These are phyloP conservation scores for Drosophila bocki DNA, from an alignment of 1,140 invertebrate species.

Conservation along the genomic window DNA sequence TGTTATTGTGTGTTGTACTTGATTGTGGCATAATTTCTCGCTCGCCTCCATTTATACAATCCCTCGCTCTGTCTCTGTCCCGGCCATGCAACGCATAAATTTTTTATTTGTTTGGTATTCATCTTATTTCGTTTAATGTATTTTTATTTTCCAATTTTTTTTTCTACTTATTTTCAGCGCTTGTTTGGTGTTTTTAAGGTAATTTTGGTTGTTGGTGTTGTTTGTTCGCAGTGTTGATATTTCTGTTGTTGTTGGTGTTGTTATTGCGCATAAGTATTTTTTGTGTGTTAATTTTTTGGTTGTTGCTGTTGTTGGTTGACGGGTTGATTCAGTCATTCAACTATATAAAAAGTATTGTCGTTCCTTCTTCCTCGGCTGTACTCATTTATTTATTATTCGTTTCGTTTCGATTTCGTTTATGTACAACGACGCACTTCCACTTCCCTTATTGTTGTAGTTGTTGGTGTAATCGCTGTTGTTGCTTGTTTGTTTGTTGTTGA, in stretches of 20 bases:
- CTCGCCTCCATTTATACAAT: conserved; percentile 41
- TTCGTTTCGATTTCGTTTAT: conserved; percentile 81
- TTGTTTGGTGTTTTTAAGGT: conserved; percentile 82
- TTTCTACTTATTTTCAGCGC: conserved; percentile 59
- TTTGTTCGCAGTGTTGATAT: conserved; percentile 7
- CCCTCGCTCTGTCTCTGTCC: conserved; percentile 18
- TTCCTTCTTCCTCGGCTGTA: conserved; percentile 38
- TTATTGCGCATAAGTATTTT: conserved; percentile 74
- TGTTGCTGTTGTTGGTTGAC: conserved; percentile 68
- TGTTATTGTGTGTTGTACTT: conserved; percentile 67
- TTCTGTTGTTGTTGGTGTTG: conserved; percentile 33
- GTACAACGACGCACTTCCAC: conserved; percentile 50
- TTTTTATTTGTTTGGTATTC: conserved; percentile 83
- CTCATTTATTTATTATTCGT: conserved; percentile 71
- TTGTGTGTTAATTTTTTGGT: conserved; percentile 73
- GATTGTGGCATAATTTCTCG: conserved; percentile 80
- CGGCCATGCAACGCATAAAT: conserved; percentile 67
- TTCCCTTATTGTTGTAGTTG: conserved; percentile 31
- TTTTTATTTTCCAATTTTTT: conserved; percentile 75
- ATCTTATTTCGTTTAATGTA: conserved; percentile 83
- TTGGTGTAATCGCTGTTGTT: conserved; percentile 35
- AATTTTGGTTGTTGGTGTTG: conserved; percentile 59
- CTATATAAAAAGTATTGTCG: conserved; percentile 80
- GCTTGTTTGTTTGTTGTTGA: conserved; percentile 47
- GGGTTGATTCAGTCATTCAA: conserved; percentile 81